Percentiles rank a stretch among this genome's conserved stretches.
These are phyloP conservation scores for Bombyx mandarina DNA, from an alignment of 1,140 invertebrate species.

Conservation along the genomic window DNA sequence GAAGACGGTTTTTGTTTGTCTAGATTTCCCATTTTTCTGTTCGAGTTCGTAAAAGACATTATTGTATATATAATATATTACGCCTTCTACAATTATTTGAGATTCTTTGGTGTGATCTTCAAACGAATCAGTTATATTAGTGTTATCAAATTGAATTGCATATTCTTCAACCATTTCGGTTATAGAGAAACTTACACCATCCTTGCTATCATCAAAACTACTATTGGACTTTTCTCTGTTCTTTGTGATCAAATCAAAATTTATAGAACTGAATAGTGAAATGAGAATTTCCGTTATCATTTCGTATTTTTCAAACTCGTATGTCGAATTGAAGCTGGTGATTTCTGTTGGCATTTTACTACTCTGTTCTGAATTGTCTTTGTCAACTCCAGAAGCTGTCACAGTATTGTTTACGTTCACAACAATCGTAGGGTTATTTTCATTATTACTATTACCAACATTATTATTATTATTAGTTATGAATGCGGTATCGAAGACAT, in stretches of 20 bases:
- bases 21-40: too few species aligned
- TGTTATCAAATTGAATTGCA: conserved; percentile 8
- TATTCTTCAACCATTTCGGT: conserved; percentile 38
- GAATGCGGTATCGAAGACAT: background rate
- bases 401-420: background rate
- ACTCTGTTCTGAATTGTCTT: background rate
- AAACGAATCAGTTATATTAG: conserved; percentile 28
- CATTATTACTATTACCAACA: background rate
- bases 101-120: conserved; percentile 34
- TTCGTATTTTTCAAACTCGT: conserved; percentile 59
- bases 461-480: background rate
- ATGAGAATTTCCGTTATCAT: conserved; percentile 36
- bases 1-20: conserved; percentile 17
- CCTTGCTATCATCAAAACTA: conserved; percentile 3
- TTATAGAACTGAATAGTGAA: conserved; percentile 29
- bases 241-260: conserved; percentile 12
- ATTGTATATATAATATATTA: conserved; percentile 49
- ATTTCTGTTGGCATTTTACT: conserved; percentile 9
- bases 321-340: conserved; percentile 44
- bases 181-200: conserved; percentile 37
- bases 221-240: background rate
- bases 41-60: conserved; percentile 23
- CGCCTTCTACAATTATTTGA: conserved; percentile 34
- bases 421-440: background rate
- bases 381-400: background rate